A percentile compares a stretch with the other conserved stretches of the same genome.
Conservation (phyloP, 2,888 invertebrate genomes). For the Ditula angustiorana region DNA sequence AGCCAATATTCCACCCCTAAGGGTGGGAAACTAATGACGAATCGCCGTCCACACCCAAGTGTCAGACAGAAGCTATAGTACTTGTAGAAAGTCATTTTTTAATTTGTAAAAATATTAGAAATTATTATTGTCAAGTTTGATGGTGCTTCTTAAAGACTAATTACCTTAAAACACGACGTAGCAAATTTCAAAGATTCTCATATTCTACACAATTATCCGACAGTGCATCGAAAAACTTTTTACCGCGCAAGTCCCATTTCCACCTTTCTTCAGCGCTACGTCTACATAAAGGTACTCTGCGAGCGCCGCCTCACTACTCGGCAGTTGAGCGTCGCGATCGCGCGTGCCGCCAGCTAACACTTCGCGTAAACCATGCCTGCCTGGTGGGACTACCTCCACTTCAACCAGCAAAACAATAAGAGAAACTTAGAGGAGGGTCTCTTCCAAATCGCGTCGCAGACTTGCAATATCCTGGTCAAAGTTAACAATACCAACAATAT, state of each 20-base stretch:
- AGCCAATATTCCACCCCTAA: too few species aligned
- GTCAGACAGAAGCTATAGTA: too few species aligned
- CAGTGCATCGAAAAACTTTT: constrained; percentile 54
- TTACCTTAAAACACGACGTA: too few species aligned
- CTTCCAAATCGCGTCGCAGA: constrained; percentile 92
- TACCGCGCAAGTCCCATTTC: constrained; percentile 72
- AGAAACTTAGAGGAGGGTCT: constrained; percentile 90
- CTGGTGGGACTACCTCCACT: constrained; percentile 86
- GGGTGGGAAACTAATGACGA: too few species aligned
- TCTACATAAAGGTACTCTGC: constrained; percentile 50
- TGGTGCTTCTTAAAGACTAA: too few species aligned
- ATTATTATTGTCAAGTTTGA: too few species aligned
- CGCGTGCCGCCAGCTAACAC: constrained; percentile 50
- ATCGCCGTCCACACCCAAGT: too few species aligned
- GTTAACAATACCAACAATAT: constrained; percentile 91
- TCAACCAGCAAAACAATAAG: constrained; percentile 81
- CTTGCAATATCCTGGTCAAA: constrained; percentile 91
- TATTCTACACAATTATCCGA: constrained; percentile 37
- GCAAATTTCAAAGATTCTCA: too few species aligned
- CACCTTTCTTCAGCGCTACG: constrained; percentile 7
- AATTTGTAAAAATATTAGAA: too few species aligned
- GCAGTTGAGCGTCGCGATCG: constrained; percentile 52
- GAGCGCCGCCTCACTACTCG: too few species aligned
- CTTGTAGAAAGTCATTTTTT: too few species aligned
- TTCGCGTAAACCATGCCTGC: constrained; percentile 78